Conservation (phyloP, 2,888 invertebrate species). For the Mactromeris polynyma region DNA sequence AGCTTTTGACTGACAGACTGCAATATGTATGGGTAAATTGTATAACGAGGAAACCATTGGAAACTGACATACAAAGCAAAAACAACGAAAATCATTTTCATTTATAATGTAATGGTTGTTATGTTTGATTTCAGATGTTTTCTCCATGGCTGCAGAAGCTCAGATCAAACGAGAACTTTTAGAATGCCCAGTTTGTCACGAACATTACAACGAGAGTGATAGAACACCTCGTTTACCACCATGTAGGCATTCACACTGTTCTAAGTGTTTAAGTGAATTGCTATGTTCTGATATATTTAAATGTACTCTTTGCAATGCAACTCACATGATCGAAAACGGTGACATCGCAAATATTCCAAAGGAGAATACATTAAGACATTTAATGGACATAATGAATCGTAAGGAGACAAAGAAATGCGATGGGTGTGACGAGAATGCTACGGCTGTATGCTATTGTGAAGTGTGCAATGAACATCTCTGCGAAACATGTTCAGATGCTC, state of each 20-base stretch:
- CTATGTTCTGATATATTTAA: not conserved
- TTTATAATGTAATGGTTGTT: no score
- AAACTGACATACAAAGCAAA: no score
- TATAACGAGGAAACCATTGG: no score
- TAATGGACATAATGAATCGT: conserved; percentile 33
- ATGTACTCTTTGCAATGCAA: conserved; percentile 15
- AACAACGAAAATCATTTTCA: no score
- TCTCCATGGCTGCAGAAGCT: not conserved
- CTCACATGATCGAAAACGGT: not conserved
- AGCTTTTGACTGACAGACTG: no score
- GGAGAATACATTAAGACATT: conserved; percentile 12
- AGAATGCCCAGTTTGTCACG: conserved; percentile 31
- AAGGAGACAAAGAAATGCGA: conserved; percentile 9
- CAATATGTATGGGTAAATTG: no score
- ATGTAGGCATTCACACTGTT: conserved; percentile 31
- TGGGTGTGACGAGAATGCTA: conserved; percentile 19
- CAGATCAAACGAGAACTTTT: conserved; percentile 20
- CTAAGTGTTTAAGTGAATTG: conserved; percentile 22
- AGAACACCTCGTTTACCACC: conserved; percentile 1
- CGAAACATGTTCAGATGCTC: conserved; percentile 25
- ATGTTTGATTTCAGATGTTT: not conserved
- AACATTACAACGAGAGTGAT: conserved; percentile 14
- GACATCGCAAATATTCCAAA: conserved; percentile 19
- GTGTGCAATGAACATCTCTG: conserved; percentile 35
- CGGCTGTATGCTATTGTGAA: conserved; percentile 27